phyloP scores from a whole-genome alignment of 2,797 vertebrate species.

The Tadarida brasiliensis region DNA sequence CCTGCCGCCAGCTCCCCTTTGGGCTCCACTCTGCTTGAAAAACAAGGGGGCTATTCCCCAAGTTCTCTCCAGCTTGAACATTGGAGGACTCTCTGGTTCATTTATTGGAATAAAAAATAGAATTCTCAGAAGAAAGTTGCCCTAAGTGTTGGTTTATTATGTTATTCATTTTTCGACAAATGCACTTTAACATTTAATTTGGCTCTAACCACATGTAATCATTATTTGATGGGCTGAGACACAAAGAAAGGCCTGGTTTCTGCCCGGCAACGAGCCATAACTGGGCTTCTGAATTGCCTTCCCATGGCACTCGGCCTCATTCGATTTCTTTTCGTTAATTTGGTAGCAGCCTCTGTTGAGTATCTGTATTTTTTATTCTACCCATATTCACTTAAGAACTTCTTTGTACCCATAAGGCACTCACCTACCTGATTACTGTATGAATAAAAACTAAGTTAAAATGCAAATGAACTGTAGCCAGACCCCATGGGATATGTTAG shows the following conservation, averaged over 20 bases:
- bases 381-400: not conserved
- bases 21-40: not conserved
- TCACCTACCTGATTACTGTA: conserved; percentile 3
- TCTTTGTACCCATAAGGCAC: not conserved
- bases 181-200: conserved; percentile 11
- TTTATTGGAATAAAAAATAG: not conserved
- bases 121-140: not conserved
- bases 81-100: not conserved
- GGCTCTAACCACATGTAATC: not conserved
- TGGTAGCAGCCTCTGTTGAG: not conserved
- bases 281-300: not conserved
- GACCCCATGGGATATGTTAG: not conserved
- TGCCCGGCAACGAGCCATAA: not conserved
- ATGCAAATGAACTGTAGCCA: not conserved
- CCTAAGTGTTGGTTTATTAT: not conserved
- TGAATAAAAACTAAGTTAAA: conserved; percentile 58
- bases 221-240: not conserved
- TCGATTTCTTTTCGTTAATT: not conserved
- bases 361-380: conserved; percentile 14
- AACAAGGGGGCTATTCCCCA: not conserved
- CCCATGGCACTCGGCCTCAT: not conserved
- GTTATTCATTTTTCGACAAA: not conserved
- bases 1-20: fast-evolving
- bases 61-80: not conserved
- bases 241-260: not conserved